Evolutionary conservation across 2,888 invertebrate species (phyloP), one percentile per base, ranked within the genome.

Genomic region (Harpalus rubripes): DNA sequence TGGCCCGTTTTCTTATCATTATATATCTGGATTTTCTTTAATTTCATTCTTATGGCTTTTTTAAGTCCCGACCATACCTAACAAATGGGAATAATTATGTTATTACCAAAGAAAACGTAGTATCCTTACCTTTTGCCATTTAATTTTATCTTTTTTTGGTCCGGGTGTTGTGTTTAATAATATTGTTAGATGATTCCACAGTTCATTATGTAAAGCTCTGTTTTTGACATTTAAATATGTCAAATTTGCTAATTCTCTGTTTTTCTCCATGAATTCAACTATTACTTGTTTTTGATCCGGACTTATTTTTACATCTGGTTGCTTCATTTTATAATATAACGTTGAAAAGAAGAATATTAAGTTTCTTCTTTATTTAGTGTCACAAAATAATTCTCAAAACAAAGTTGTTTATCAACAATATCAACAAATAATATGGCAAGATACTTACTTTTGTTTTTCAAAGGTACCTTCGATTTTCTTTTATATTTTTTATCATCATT

Each of bases 41-140:
- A 18, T 74, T 74, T 74, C 8, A 18, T 74, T 44, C 44, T 18
- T 18, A 44, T 44, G 8, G 12, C 44, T 6, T 41, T 41, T 74
- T 74, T 74, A 16, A 74, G 41, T 10, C 44, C 44, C 18, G 72
- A 16, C 72, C 72, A 74, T 41, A 8, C 72, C 72, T 74, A 16
- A 15, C 12, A 44, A 44, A 74, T 39, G n/a, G 0, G 26, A 68
- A 32, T 68, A 8, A 44, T 74, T 44, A 52, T 12, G 44, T 12
- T 52, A 52, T 6, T 52, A 52, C 12, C 12, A 1, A 32, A 32
- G 32, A 4, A 32, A 8, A 12, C 12, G 8, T 41, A 74, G 15
- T 39, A 18, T 18, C 44, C 15, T 74, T 44, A 74, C 72, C 16
- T 74, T 74, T 44, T 74, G 72, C 72, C 72, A 74, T 41, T 44